Percentiles rank a stretch among this genome's conserved stretches.
Conservation (phyloP, 2,888 invertebrate species). For the Tricholauxania praeusta region DNA sequence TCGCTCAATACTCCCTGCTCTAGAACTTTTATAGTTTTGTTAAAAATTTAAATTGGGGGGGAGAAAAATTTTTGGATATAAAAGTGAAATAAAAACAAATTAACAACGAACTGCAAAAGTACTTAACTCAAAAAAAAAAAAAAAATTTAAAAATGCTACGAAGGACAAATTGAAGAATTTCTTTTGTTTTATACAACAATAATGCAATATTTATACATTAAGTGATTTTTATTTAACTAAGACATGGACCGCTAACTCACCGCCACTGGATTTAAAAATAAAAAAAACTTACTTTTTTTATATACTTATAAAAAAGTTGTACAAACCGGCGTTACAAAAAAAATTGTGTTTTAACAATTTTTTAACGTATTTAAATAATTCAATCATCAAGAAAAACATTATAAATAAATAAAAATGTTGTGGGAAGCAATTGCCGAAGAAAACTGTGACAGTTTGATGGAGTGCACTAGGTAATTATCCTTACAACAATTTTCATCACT, state of each 20-base stretch:
- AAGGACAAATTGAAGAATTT: conserved; percentile 30
- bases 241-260: conserved; percentile 13
- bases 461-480: conserved; percentile 66
- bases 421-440: conserved; percentile 67
- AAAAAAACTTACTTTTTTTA: conserved; percentile 27
- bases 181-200: conserved; percentile 1
- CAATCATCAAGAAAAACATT: conserved; percentile 16
- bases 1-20: conserved; percentile 33
- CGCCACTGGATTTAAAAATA: conserved; percentile 32
- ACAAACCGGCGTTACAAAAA: conserved; percentile 1
- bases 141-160: conserved; percentile 38
- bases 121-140: conserved; percentile 20
- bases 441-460: conserved; percentile 61
- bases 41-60: not conserved
- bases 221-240: conserved; percentile 5
- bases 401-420: conserved; percentile 58
- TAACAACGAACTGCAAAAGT: conserved; percentile 43
- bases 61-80: conserved; percentile 31
- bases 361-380: conserved; percentile 35
- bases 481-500: not conserved
- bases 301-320: not conserved
- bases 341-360: conserved; percentile 62
- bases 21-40: too few relatives aligned
- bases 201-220: not conserved
- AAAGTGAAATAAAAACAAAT: conserved; percentile 25